Base-by-base conservation (phyloP, 2,888 invertebrate genomes). In the Drosophila conformis region DNA sequence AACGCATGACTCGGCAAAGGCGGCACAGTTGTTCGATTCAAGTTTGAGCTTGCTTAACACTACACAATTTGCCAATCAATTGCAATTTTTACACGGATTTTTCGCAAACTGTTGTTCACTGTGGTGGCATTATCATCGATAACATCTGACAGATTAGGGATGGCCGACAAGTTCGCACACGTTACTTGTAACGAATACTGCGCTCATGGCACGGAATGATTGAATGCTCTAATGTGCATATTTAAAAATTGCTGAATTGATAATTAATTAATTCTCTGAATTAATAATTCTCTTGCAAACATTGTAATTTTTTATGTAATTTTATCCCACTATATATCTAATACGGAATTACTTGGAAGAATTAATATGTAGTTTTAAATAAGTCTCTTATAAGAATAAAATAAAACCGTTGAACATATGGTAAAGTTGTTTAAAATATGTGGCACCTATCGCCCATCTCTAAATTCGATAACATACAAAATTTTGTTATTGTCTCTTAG, bases 41-140 rank as follows among this genome's bases (percentile, higher is more conserved):
- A 40, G 63, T 58, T 72, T 64, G 29, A 48, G 27, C 58, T 72
- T 48, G 38, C 51, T 68, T 65, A 51, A 66, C 40, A 54, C 69
- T 48, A 33, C 60, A 73, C 60, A 60, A 63, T 69, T 76, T 80
- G 33, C 58, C 69, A 85, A 83, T 81, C 77, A 82, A 85, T 84
- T 80, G 59, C 27, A 70, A 62, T 61, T 85, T 87, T 83, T 72
- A 78, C 73, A 77, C 74, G 67, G 76, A 81, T 54, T 84, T 85
- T 85, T 87, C 81, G 85, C 85, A 87, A 85, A 85, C 83, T 87
- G 85, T 87, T 83, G 86, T 87, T 83, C 81, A 73, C 78, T 83
- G 83, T 77, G 85, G 69, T 84, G 87, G 76, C 84, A 82, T 68
- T 82, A 63, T 64, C 69, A 76, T 73, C 78, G 82, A 80, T 80